These are phyloP conservation scores for Neodiprion lecontei DNA, from an alignment of 1,140 invertebrate genomes.

Conservation along the genomic window DNA sequence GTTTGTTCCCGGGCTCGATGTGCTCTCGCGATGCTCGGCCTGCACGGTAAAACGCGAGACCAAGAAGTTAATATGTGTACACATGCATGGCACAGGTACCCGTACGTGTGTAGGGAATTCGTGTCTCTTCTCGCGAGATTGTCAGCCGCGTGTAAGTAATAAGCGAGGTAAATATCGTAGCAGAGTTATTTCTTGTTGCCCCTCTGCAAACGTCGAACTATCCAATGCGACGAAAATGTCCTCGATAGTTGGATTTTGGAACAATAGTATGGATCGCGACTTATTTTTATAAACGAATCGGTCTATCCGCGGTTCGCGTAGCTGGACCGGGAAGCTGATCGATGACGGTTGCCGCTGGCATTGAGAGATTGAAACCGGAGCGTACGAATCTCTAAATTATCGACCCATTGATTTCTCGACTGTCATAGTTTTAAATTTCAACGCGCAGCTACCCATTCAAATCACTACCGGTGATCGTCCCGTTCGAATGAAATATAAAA, in stretches of 20 bases:
- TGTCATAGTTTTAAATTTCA: neutral
- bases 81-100: neutral
- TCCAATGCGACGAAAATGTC: neutral
- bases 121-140: too few relatives aligned
- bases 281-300: neutral
- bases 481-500: neutral
- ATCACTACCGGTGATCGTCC: neutral
- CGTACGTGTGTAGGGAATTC: too few relatives aligned
- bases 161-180: too few relatives aligned
- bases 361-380: neutral
- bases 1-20: neutral
- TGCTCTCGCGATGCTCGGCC: neutral
- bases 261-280: neutral
- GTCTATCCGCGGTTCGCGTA: neutral
- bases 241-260: neutral
- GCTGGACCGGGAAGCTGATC: neutral
- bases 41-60: neutral
- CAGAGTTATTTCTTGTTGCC: neutral
- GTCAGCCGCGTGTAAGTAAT: too few relatives aligned
- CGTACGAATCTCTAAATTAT: neutral
- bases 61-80: neutral
- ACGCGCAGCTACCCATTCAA: neutral
- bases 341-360: neutral
- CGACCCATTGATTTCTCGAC: neutral
- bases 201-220: too few relatives aligned